Conservation (phyloP, 2,113 vertebrate genomes). For the Rhineura floridana region DNA sequence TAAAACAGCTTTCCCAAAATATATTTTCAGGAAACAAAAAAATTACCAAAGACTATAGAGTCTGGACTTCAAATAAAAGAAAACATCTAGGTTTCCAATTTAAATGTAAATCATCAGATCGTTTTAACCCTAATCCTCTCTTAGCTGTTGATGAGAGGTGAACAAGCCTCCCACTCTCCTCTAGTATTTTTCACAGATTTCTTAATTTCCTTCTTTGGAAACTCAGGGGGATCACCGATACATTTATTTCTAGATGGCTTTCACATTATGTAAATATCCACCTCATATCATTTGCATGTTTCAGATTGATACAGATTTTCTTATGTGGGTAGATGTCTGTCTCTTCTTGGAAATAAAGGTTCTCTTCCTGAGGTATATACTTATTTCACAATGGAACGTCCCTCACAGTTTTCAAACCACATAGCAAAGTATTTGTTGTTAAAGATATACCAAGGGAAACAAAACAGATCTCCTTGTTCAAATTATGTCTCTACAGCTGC, state of each 20-base stretch:
- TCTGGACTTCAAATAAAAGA: not conserved
- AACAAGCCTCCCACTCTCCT: not conserved
- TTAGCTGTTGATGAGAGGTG: not conserved
- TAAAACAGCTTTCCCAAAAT: conserved; percentile 14
- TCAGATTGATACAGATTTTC: not conserved
- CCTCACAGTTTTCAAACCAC: not conserved
- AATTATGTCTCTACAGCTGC: not conserved
- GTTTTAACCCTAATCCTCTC: not conserved
- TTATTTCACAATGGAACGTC: not conserved
- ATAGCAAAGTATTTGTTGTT: not conserved
- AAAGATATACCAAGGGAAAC: not conserved
- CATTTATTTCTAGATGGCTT: not conserved
- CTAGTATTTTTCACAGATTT: not conserved
- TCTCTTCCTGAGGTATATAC: not conserved
- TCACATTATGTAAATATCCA: not conserved
- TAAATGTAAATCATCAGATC: conserved; percentile 31
- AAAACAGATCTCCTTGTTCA: too few species aligned
- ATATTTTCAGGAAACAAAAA: not conserved
- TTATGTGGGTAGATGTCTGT: not conserved
- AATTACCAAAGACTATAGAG: not conserved
- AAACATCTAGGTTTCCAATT: not conserved
- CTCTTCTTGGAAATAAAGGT: not conserved
- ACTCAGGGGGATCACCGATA: not conserved
- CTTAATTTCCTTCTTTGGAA: not conserved
- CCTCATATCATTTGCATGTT: not conserved